These are phyloP conservation scores for Atherinosoma microstoma DNA, from an alignment of 2,797 vertebrate species.

Conservation along the genomic window DNA sequence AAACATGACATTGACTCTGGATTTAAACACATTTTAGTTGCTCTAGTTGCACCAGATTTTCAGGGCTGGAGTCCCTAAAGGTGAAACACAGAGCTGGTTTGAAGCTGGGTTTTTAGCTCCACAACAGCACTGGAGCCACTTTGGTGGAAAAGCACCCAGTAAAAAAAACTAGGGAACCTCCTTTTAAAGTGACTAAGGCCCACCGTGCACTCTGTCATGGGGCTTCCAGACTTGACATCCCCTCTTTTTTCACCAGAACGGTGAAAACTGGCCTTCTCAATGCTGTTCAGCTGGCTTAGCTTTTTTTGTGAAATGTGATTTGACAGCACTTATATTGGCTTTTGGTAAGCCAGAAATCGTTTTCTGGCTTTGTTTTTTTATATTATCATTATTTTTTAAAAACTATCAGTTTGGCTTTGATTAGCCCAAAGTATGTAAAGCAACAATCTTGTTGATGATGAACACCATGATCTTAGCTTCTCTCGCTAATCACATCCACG, in stretches of 20 bases:
- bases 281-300: conserved; percentile 66
- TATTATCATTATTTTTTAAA: background rate
- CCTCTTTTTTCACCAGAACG: conserved; percentile 11
- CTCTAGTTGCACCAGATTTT: background rate
- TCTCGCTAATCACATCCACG: conserved; percentile 12
- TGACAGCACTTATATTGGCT: conserved; percentile 41
- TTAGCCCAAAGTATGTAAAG: background rate
- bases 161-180: conserved; percentile 14
- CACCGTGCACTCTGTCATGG: conserved; percentile 57
- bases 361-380: too few relatives aligned
- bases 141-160: conserved; percentile 1
- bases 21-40: too few relatives aligned
- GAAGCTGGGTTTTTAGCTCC: background rate
- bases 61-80: background rate
- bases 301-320: conserved; percentile 66
- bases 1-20: background rate
- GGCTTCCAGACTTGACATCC: conserved; percentile 18
- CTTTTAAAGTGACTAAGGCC: conserved; percentile 29
- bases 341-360: conserved; percentile 20
- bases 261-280: conserved; percentile 35
- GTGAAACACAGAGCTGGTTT: background rate
- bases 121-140: background rate
- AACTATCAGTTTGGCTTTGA: conserved; percentile 4
- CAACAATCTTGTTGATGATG: background rate
- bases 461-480: conserved; percentile 16